Base-by-base conservation (phyloP, 2,888 invertebrate genomes). In the Noctuana brunneofusca region DNA sequence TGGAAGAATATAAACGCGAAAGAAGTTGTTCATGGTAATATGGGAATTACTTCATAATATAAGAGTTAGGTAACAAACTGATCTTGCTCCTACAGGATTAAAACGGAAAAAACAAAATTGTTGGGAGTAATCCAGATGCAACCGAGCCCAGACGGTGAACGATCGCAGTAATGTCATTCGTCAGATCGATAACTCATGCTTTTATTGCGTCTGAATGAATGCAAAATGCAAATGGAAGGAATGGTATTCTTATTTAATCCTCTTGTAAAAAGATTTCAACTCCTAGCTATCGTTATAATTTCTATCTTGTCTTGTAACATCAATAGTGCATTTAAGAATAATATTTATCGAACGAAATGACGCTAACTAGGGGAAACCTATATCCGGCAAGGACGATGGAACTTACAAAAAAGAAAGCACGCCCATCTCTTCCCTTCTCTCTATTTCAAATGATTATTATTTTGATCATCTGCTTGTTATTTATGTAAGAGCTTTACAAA, bases 191-290 rank as follows among this genome's bases (percentile, higher is more conserved):
- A 46, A 46, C 46, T n/a, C n/a, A 18, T 18, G 46, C 12, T 46
- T 46, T 46, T 46, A 46, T 46, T 46, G 46, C 46, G 46, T 46
- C 9, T 18, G 43, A 35, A 32, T 32, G 11, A 32, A 32, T 32
- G 32, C 32, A 32, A 32, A 32, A 32, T 32, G 32, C 32, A 32
- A 32, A 12, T 35, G 12, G 43, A 16, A 6, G 43, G 43, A 18
- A 43, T 18, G 2, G 14, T 3, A 43, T 43, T 43, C 1, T 16
- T 43, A 43, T 16, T 2, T 43, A 16, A 43, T 43, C n/a, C n/a
- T n/a, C n/a, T n/a, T n/a, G n/a, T n/a, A n/a, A n/a, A n/a, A n/a
- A n/a, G n/a, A n/a, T n/a, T n/a, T n/a, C n/a, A n/a, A n/a, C n/a
- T n/a, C n/a, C n/a, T n/a, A n/a, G n/a, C n/a, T n/a, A n/a, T n/a